Conservation (phyloP, 1,140 invertebrate genomes). For the Psix sp. region DNA sequence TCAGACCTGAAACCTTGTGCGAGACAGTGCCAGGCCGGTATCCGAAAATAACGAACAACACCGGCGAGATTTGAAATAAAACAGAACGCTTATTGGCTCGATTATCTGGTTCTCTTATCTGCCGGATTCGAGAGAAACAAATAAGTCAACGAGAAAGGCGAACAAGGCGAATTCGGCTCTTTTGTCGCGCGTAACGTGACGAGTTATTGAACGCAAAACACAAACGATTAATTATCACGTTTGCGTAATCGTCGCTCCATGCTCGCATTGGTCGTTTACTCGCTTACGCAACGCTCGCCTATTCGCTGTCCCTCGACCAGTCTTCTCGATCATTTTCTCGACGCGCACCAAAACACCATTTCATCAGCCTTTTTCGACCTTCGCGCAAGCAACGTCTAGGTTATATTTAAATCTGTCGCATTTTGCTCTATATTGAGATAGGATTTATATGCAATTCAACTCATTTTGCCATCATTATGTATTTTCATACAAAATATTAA, state of each 20-base stretch:
- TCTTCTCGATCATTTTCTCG: background rate
- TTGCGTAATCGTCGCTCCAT: conserved; percentile 68
- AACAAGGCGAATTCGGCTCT: conserved; percentile 62
- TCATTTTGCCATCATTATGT: too few relatives aligned
- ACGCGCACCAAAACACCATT: too few relatives aligned
- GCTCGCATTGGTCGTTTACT: conserved; percentile 55
- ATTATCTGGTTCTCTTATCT: conserved; percentile 36
- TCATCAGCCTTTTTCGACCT: too few relatives aligned
- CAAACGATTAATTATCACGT: conserved; percentile 73
- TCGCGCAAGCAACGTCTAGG: too few relatives aligned
- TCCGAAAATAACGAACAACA: conserved; percentile 9
- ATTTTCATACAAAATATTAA: too few relatives aligned
- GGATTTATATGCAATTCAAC: too few relatives aligned
- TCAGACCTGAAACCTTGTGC: background rate
- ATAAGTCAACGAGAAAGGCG: background rate
- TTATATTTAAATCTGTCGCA: too few relatives aligned
- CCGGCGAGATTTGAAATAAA: conserved; percentile 18
- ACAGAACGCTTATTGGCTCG: conserved; percentile 6
- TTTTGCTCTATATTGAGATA: too few relatives aligned
- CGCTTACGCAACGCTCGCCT: conserved; percentile 66
- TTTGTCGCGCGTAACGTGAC: conserved; percentile 67
- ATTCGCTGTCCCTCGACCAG: conserved; percentile 56
- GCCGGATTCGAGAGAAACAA: conserved; percentile 13
- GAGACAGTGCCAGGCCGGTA: background rate
- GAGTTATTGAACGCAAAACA: conserved; percentile 71